These are phyloP conservation scores for Psylliodes chrysocephalus DNA, from an alignment of 2,888 invertebrate genomes.

Conservation along the genomic window DNA sequence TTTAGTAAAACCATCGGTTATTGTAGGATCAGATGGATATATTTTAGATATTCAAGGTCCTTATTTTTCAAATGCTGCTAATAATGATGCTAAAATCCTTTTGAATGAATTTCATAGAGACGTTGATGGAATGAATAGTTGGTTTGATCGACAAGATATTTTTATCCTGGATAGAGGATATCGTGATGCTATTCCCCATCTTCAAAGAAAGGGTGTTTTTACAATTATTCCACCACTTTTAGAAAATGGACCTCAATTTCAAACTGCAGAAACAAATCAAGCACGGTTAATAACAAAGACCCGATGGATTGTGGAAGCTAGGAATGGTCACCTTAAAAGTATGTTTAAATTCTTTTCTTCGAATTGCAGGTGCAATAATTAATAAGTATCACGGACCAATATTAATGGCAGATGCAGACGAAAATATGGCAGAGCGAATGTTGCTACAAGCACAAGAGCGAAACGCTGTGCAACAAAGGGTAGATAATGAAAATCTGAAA, in stretches of 20 bases:
- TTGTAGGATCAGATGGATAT: background rate
- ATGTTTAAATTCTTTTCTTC: conserved; percentile 8
- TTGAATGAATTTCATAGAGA: background rate
- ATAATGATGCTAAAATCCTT: background rate
- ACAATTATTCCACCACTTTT: background rate
- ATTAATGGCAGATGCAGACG: background rate
- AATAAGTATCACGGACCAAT: background rate
- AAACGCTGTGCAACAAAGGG: background rate
- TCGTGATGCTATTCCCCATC: background rate
- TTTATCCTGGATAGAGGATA: background rate
- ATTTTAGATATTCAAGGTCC: background rate
- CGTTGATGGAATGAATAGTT: background rate
- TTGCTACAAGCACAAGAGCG: background rate
- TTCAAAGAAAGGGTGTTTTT: background rate
- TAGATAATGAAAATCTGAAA: background rate
- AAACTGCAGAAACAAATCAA: background rate
- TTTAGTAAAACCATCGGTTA: background rate
- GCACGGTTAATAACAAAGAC: conserved; percentile 12
- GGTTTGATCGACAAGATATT: background rate
- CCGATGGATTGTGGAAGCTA: conserved; percentile 21
- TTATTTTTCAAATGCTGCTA: no score
- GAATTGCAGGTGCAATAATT: conserved; percentile 2
- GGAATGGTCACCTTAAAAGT: conserved; percentile 17
- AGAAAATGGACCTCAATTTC: background rate
- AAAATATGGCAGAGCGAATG: background rate